A percentile compares a stretch with the other conserved stretches of the same genome.
These are phyloP conservation scores for Neolamprologus falcicula DNA, from an alignment of 2,113 vertebrate genomes.

Conservation along the genomic window DNA sequence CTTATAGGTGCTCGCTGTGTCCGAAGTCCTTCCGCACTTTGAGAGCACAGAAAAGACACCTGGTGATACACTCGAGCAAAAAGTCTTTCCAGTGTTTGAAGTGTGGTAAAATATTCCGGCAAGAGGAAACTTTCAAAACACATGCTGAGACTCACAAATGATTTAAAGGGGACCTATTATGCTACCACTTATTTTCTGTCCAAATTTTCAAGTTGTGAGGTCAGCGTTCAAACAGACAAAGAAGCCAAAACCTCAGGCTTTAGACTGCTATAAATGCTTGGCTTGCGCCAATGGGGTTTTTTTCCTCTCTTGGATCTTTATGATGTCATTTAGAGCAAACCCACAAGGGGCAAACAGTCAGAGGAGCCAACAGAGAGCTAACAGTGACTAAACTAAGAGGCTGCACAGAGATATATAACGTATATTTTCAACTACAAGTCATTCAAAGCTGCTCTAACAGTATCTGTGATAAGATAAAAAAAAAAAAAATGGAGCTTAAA, in stretches of 20 bases:
- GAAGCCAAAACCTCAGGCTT: background rate
- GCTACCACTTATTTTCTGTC: background rate
- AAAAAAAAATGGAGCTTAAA: background rate
- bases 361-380: background rate
- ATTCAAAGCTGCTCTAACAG: background rate
- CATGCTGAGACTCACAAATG: background rate
- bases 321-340: background rate
- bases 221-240: background rate
- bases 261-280: background rate
- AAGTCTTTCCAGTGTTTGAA: slow-evolving; percentile 24
- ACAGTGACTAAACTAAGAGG: background rate
- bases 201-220: background rate
- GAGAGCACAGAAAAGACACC: background rate
- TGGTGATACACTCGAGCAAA: background rate
- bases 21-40: background rate
- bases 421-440: background rate
- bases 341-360: background rate
- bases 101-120: slow-evolving; percentile 24
- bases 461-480: background rate
- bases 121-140: background rate
- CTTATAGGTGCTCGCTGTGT: slow-evolving; percentile 9
- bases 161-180: background rate
- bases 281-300: rapidly evolving
- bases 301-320: background rate
- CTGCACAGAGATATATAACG: background rate